Evolutionary conservation across 1,140 invertebrate genomes (phyloP), one percentile per base, ranked within the genome.

Genomic region (Dinoponera quadriceps): DNA sequence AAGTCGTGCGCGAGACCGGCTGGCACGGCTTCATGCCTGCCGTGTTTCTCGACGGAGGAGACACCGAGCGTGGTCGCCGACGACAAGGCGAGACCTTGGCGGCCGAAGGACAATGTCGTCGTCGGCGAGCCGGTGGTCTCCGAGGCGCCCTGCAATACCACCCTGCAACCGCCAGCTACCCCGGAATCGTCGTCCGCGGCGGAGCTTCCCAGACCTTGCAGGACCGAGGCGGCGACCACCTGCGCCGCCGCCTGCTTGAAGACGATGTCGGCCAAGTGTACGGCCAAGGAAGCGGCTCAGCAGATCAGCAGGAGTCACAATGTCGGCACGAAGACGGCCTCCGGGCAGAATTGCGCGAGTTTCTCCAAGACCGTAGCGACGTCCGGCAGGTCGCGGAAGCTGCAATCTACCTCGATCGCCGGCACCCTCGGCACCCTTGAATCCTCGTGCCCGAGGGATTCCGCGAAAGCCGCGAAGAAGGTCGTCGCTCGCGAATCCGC

Each of bases 41-140:
- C 91, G 18, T 91, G 91, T 73, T 93, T 92, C 80, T 78, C 89
- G 27, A 38, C 78, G 48, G 91, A 93, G 65, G 90, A 91, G 60
- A 68, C 74, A 44, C 7, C 89, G 7, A 27, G 27, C 33, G n/a
- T 55, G 14, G 18, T 22, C 33, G 27, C 65, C 68, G 90, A 92
- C 22, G 89, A 89, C 7, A 90, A 88, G 69, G n/a, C 80, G 22
- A 89, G 88, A 20, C 60, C 88, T 16, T 93, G 90, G 91, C 86
- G 86, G 57, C 55, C 80, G 18, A 91, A 88, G 22, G 89, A 89
- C 68, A 86, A 44, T 59, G 66, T 48, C 63, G 18, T 55, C 20
- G 75, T 71, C 29, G 44, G 22, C 18, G 29, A 22, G 22, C 33
- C 78, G 22, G 84, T 90, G 1, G 72, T 90, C 16, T 89, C 85